Percentiles rank a stretch among this genome's conserved stretches.
Evolutionary conservation across 2,888 invertebrate species (phyloP).

Genomic region (Ophraella communa): DNA sequence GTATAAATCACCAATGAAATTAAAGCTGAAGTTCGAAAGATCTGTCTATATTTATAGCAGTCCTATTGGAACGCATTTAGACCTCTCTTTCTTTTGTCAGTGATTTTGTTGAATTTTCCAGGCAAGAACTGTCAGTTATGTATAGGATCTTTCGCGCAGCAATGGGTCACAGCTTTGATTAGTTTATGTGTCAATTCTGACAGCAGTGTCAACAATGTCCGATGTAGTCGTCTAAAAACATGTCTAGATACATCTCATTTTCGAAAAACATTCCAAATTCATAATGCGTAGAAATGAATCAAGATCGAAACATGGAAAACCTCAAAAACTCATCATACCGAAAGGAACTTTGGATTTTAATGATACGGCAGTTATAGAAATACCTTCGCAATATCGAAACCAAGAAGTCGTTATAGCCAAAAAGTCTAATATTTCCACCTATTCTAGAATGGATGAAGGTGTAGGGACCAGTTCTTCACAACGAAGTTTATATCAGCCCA

Average conservation of each 20-base stretch:
- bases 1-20: no score
- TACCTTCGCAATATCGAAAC: constrained; percentile 46
- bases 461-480: not conserved
- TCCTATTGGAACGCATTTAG: no score
- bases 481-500: no score
- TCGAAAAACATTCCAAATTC: constrained; percentile 26
- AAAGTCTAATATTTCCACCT: constrained; percentile 9
- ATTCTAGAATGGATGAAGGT: not conserved
- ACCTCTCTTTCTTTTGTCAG: no score
- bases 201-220: not conserved
- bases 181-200: not conserved
- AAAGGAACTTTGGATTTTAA: constrained; percentile 51
- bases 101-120: no score
- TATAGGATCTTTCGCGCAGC: no score
- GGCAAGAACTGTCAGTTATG: no score
- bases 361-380: constrained; percentile 53
- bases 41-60: no score
- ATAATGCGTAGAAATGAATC: constrained; percentile 20
- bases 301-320: constrained; percentile 11
- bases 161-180: not conserved
- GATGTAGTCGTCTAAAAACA: not conserved
- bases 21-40: no score
- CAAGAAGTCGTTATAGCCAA: constrained; percentile 51
- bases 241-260: not conserved
- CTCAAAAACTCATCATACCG: constrained; percentile 51